phyloP scores from a whole-genome alignment of 2,113 vertebrate genomes.

The Amazona vittata region DNA sequence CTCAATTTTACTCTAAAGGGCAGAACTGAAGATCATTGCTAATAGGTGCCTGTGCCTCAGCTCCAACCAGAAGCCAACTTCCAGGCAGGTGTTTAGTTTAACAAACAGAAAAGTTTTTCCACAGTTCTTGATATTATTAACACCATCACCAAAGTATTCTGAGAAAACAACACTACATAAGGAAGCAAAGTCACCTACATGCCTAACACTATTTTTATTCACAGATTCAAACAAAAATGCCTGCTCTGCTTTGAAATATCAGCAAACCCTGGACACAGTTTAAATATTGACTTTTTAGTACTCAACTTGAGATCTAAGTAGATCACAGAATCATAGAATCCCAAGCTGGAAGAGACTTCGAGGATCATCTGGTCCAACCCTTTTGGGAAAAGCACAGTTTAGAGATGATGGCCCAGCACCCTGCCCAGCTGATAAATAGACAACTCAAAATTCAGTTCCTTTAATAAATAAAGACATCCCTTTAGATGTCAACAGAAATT shows the following conservation, averaged over 20 bases:
- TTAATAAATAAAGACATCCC: not conserved
- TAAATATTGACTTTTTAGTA: not conserved
- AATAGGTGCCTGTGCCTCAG: not conserved
- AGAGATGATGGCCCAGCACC: not conserved
- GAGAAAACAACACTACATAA: not conserved
- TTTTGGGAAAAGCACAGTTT: not conserved
- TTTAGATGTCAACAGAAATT: not conserved
- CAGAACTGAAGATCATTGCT: not conserved
- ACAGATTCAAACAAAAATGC: not conserved
- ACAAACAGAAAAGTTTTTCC: not conserved
- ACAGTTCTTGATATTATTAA: not conserved
- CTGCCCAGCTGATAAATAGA: not conserved
- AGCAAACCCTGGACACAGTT: fast-evolving
- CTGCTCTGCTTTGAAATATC: not conserved
- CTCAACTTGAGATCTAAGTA: not conserved
- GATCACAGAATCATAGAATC: not conserved
- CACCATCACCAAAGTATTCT: not conserved
- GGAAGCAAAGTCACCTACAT: not conserved
- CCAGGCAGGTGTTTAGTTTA: not conserved
- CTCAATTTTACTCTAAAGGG: not conserved
- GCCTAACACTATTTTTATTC: not conserved
- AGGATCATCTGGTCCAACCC: not conserved
- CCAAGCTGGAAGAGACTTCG: not conserved
- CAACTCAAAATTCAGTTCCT: not conserved
- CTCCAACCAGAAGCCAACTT: not conserved